Base-by-base conservation (phyloP, 2,113 vertebrate species). In the Vulpes vulpes region DNA sequence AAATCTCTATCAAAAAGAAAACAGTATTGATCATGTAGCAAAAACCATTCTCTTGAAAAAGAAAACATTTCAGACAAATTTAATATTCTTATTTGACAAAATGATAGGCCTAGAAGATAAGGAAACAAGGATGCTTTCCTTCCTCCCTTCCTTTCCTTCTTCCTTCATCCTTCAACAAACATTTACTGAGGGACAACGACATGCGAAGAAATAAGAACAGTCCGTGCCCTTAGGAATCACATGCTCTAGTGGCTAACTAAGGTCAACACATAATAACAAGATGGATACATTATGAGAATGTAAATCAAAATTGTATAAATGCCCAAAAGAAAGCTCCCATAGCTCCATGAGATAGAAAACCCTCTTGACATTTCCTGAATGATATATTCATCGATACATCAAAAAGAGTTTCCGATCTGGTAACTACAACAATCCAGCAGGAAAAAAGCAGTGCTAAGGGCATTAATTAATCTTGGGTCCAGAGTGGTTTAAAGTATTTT, bases 81-180 rank as follows among this genome's bases (percentile, higher is more conserved):
- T 73, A 81, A 91, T 78, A 35, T 32, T 95, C 38, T 96, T 97
- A 49, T 67, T 35, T 82, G 17, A 67, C n/a, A 90, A 90, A 95
- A 82, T 82, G 80, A 32, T 38, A 97, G 35, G 57, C 67, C 93
- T 43, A 79, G 43, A 22, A 60, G 1, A 78, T 25, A 80, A 80
- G 53, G 88, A 86, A 3, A 82, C 8, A 35, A 83, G 30, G 11
- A 73, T 78, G n/a, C 2, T 71, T 91, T 82, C 6, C 60, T 84
- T 64, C 27, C 14, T 80, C 11, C 35, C 73, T 87, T 32, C 12
- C 15, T 86, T 53, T 27, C 12, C 35, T 89, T 53, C 64, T 81
- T 51, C 30, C 60, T 81, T 59, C 15, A 16, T 79, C 22, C 11
- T 80, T 20, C 81, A 86, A 32, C 19, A 87, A 92, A 82, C 27